Evolutionary conservation across 2,888 invertebrate genomes (phyloP).

Genomic region (Myathropa florea): DNA sequence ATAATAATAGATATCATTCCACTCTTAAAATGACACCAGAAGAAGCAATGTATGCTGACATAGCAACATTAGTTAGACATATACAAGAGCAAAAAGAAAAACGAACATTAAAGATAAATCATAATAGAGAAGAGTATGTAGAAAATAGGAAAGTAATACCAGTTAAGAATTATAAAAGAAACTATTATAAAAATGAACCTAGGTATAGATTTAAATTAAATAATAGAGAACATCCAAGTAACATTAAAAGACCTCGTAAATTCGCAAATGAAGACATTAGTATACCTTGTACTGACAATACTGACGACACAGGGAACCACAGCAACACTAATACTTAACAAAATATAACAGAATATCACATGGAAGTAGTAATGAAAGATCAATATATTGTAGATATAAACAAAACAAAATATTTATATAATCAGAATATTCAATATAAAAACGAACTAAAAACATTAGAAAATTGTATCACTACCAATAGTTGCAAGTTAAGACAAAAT

Average conservation of each 20-base stretch:
- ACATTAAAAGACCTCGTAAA: slow-evolving; percentile 4
- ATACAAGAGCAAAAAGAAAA: neutral
- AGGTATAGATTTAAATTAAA: neutral
- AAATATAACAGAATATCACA: neutral
- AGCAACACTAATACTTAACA: neutral
- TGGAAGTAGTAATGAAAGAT: neutral
- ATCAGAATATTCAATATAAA: no score
- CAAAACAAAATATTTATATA: neutral
- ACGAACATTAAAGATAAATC: neutral
- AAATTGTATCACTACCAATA: no score
- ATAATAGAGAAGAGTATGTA: slow-evolving; percentile 4
- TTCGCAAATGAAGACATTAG: slow-evolving; percentile 7
- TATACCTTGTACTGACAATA: neutral
- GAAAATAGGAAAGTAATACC: neutral
- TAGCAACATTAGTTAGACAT: neutral
- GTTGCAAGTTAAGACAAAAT: no score
- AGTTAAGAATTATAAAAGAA: neutral
- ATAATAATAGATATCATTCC: slow-evolving; percentile 3
- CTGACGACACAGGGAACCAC: neutral
- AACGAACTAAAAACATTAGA: no score
- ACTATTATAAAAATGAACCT: neutral
- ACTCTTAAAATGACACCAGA: slow-evolving; percentile 3
- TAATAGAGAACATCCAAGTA: neutral
- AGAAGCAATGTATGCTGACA: slow-evolving; percentile 5
- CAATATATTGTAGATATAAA: neutral